These are phyloP conservation scores for Hanleya hanleyi DNA, from an alignment of 2,888 invertebrate genomes.

Conservation along the genomic window DNA sequence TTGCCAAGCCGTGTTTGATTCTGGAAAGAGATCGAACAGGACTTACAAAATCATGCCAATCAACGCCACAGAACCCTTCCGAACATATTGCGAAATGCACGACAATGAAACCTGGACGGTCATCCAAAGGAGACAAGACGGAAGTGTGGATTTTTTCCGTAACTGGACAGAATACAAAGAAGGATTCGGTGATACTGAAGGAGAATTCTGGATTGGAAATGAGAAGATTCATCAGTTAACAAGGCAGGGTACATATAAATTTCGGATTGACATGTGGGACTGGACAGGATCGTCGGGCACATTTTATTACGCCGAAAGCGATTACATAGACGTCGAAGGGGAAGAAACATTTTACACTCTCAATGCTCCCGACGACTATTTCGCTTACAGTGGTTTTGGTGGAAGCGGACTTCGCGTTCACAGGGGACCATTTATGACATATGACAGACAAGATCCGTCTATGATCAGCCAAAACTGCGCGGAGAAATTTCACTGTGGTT, in stretches of 20 bases:
- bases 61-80: conserved; percentile 21
- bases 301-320: conserved; percentile 38
- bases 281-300: conserved; percentile 24
- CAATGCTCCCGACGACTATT: conserved; percentile 38
- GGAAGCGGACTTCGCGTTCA: conserved; percentile 42
- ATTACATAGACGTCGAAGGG: conserved; percentile 30
- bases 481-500: conserved; percentile 37
- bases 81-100: conserved; percentile 32
- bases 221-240: conserved; percentile 86
- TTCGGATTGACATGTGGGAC: conserved; percentile 44
- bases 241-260: conserved; percentile 33
- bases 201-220: conserved; percentile 91
- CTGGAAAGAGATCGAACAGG: conserved; percentile 20
- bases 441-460: conserved; percentile 22
- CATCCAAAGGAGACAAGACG: conserved; percentile 85
- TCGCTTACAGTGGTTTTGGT: conserved; percentile 39
- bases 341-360: conserved; percentile 33
- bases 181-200: conserved; percentile 82
- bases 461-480: conserved; percentile 39
- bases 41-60: conserved; percentile 32
- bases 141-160: conserved; percentile 85
- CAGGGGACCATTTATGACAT: conserved; percentile 40
- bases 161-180: conserved; percentile 86
- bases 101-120: conserved; percentile 78
- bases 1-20: conserved; percentile 27